Evolutionary conservation across 2,888 invertebrate genomes (phyloP), one percentile per base, ranked within the genome.

Genomic region (Resseliella maxima): DNA sequence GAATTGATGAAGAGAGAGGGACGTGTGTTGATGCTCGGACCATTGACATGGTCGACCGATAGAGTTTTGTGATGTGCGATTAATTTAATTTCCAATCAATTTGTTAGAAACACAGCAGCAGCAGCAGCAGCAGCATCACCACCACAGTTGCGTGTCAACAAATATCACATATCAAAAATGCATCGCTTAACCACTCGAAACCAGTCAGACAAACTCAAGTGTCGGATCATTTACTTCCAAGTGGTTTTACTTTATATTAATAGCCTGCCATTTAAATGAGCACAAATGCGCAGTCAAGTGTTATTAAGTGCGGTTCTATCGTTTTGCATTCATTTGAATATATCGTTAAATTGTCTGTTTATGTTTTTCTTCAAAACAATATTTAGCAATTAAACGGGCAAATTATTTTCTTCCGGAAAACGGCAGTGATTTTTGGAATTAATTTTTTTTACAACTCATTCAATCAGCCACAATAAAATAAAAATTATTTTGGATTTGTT

Each of bases 121-220:
- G 72, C 72, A 35, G 18, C 41, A 50, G 18, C 50, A 50, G 18
- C 41, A 41, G 41, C n/a, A n/a, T n/a, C n/a, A n/a, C n/a, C n/a
- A 12, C 50, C 50, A 50, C 50, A 72, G 31, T 72, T 72, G 72
- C 31, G 72, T 72, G 72, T 72, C 72, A 72, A 31, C 72, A 72
- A 72, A 72, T 72, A 72, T 31, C 72, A 72, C 72, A 72, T 72
- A 72, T 72, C 72, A 72, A 72, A n/a, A 72, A 72, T 72, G 72
- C 72, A 72, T 72, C 35, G 46, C 41, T 5, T 12, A n/a, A 24
- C 24, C 59, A 24, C 59, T n/a, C n/a, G n/a, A 10, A 72, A 15
- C 27, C n/a, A 59, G n/a, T 35, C 72, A 27, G 72, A 72, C 18
- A 31, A 3, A 72, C 72, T 72, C n/a, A 72, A 72, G 72, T 72